Evolutionary conservation across 1,140 invertebrate genomes (phyloP).

Genomic region (Hetaerina americana): DNA sequence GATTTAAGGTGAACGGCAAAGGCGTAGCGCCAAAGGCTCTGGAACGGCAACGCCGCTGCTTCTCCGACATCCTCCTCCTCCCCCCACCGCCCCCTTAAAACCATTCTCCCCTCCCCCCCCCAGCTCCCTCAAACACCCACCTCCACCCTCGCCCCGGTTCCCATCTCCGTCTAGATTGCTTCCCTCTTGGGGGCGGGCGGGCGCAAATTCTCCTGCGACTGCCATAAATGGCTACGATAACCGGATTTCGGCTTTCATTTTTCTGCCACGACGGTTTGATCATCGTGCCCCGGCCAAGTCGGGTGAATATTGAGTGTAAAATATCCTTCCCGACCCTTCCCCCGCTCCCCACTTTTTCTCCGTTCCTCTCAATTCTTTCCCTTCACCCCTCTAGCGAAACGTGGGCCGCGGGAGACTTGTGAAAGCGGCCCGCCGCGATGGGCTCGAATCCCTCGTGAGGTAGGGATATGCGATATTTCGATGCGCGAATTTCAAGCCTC

Average conservation of each 20-base stretch:
- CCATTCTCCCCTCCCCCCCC: not conserved
- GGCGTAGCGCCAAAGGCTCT: too few species aligned
- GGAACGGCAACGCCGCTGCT: too few species aligned
- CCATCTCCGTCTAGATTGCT: not conserved
- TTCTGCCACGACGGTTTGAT: slow-evolving; percentile 32
- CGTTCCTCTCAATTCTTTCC: too few species aligned
- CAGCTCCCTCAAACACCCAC: not conserved
- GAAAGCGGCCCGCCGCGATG: too few species aligned
- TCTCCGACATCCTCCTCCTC: not conserved
- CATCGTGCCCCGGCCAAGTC: slow-evolving; percentile 21
- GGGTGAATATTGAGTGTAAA: slow-evolving; percentile 3
- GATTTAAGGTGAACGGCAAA: too few species aligned
- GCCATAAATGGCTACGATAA: slow-evolving; percentile 30
- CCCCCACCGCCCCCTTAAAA: not conserved
- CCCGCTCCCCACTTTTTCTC: not conserved
- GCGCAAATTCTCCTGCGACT: not conserved
- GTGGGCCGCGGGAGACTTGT: too few species aligned
- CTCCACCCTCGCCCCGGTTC: too few species aligned
- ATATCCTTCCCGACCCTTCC: not conserved
- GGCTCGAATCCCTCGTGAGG: too few species aligned
- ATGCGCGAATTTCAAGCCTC: too few species aligned
- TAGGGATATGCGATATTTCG: too few species aligned
- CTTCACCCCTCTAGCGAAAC: too few species aligned
- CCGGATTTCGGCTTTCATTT: slow-evolving; percentile 35
- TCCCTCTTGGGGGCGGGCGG: not conserved